A percentile compares a stretch with the other conserved stretches of the same genome.
Conservation (phyloP, 1,140 invertebrate genomes). For the Dolichoris vasculosae region DNA sequence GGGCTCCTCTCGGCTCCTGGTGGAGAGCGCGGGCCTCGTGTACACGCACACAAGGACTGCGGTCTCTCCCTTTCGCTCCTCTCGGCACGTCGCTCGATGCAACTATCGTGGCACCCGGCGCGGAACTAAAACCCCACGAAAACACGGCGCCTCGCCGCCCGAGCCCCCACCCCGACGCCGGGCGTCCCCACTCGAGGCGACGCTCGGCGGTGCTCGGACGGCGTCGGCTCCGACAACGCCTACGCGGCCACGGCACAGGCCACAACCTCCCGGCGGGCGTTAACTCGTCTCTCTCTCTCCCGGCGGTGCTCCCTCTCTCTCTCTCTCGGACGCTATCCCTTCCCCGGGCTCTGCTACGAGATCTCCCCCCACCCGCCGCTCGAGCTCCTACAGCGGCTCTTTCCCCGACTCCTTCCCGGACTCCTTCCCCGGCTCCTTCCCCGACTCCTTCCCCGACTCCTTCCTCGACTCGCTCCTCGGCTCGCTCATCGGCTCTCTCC, state of each 20-base stretch:
- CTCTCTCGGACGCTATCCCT: conserved; percentile 52
- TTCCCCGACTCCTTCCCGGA: background rate
- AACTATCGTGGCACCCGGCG: conserved; percentile 73
- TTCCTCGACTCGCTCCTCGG: conserved; percentile 58
- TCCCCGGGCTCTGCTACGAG: conserved; percentile 48
- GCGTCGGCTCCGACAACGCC: conserved; percentile 62
- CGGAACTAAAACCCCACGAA: conserved; percentile 73
- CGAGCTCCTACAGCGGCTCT: background rate
- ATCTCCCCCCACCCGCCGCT: background rate
- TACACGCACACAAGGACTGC: conserved; percentile 63
- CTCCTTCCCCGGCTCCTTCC: background rate
- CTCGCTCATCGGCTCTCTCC: conserved; percentile 53
- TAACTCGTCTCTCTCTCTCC: conserved; percentile 21
- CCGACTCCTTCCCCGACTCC: conserved; percentile 27
- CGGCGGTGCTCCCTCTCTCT: no score
- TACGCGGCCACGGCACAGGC: conserved; percentile 58
- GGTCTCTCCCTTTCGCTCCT: conserved; percentile 1
- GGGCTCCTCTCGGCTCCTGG: no score
- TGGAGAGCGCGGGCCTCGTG: conserved; percentile 49
- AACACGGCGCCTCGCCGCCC: conserved; percentile 53
- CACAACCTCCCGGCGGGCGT: conserved; percentile 48
- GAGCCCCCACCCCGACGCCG: background rate
- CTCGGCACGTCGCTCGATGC: conserved; percentile 64
- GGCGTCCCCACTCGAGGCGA: background rate
- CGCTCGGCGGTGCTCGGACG: conserved; percentile 50